Base-by-base conservation (phyloP, 2,888 invertebrate genomes). In the Mesorhabditis sp. region DNA sequence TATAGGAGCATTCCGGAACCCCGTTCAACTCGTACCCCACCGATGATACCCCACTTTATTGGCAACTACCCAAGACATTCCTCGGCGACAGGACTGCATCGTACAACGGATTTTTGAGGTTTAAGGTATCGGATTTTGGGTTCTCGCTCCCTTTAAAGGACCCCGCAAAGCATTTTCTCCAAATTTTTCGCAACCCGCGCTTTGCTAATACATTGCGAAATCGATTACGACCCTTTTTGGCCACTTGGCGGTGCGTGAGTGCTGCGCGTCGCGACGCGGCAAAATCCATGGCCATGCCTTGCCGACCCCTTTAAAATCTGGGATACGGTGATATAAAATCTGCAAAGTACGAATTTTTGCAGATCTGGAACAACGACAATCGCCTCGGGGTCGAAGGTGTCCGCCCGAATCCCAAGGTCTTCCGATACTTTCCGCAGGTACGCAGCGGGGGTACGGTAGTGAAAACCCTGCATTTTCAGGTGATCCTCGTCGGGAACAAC, bases 21-120 rank as follows among this genome's bases (percentile, higher is more conserved):
- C 28, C 28, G 28, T 82, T 82, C 75, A 83, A 83, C 73, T 75
- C 76, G 66, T 85, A 83, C 71, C 81, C 81, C 6, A 83, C 82
- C 4, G 83, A 86, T 67, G 77, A 90, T 86, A 90, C 83, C 84
- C 92, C 93, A 0, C 88, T 93, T 42, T 94, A 93, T 87, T 92
- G 93, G 91, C 90, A 90, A 80, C 88, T 97, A 15, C 93, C 94
- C 0, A 88, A 90, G 7, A 89, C 90, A 68, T 93, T 95, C 86
- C 90, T 92, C 13, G 94, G 93, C 0, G 97, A 97, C 87, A 90
- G 90, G 87, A 91, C 91, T 82, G 72, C 76, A 45, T 80, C 80
- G 42, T 97, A 97, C 87, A 94, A 94, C 43, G 96, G 96, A 4
- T 90, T 90, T 75, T 87, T 97, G 66, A 89, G 91, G 75, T 95